These are phyloP conservation scores for Chaetodon auriga DNA, from an alignment of 2,113 vertebrate species.

Conservation along the genomic window DNA sequence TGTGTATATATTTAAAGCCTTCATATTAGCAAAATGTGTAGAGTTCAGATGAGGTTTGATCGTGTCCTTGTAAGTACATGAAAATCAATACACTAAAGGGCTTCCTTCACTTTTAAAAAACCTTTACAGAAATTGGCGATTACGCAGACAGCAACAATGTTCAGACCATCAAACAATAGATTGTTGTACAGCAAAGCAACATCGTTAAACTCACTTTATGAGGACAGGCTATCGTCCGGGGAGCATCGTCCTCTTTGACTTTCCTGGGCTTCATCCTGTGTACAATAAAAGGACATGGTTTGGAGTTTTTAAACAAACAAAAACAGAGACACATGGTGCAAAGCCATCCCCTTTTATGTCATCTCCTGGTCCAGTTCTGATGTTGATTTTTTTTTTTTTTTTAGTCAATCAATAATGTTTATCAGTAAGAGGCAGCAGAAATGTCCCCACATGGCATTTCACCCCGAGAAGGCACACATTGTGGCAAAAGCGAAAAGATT, in stretches of 20 bases:
- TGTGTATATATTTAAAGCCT: not conserved
- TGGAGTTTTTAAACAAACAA: slow-evolving; percentile 12
- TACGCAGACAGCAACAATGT: slow-evolving; percentile 7
- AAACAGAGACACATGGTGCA: not conserved
- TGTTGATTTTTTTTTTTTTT: not conserved
- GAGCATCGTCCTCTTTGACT: slow-evolving; percentile 98
- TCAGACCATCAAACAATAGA: not conserved
- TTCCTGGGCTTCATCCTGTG: slow-evolving; percentile 98
- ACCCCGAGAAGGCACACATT: not conserved
- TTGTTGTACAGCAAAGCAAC: not conserved
- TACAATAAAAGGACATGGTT: not conserved
- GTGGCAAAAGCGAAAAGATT: not conserved
- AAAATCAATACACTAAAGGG: slow-evolving; percentile 39
- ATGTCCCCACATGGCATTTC: not conserved
- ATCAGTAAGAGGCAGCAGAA: not conserved
- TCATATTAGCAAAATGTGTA: slow-evolving; percentile 25
- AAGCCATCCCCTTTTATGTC: not conserved
- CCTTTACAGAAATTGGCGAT: slow-evolving; percentile 16
- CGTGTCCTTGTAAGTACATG: slow-evolving; percentile 23
- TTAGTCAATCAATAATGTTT: slow-evolving; percentile 24
- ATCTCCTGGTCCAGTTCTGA: not conserved
- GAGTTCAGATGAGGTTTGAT: slow-evolving; percentile 15
- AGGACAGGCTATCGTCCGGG: slow-evolving; percentile 98
- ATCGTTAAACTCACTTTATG: slow-evolving; percentile 92
- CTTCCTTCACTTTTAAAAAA: slow-evolving; percentile 31